Percentiles rank a stretch among this genome's conserved stretches.
Conservation (phyloP, 2,888 invertebrate species). For the Tenthredo mesomela region DNA sequence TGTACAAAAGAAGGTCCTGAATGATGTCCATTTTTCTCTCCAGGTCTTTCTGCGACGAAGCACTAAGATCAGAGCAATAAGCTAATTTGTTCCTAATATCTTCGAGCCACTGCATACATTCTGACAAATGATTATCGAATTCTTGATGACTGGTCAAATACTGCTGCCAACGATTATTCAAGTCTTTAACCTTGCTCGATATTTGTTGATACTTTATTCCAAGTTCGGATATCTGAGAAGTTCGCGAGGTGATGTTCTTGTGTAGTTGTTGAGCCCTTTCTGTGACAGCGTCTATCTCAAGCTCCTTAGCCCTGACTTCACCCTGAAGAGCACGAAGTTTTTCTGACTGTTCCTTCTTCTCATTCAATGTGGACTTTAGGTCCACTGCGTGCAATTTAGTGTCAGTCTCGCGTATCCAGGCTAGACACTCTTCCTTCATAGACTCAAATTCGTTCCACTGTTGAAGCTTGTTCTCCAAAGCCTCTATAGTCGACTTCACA, state of each 20-base stretch:
- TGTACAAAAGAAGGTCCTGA: constrained; percentile 92
- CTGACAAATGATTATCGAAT: constrained; percentile 89
- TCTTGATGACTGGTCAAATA: constrained; percentile 94
- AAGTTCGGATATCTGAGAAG: constrained; percentile 93
- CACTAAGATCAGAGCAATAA: constrained; percentile 91
- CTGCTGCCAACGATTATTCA: constrained; percentile 94
- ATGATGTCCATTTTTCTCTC: constrained; percentile 91
- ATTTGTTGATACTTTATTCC: constrained; percentile 95
- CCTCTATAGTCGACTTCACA: constrained; percentile 88
- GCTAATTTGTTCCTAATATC: constrained; percentile 91
- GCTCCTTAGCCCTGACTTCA: constrained; percentile 92
- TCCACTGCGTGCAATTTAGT: constrained; percentile 93
- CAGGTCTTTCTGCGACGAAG: constrained; percentile 91
- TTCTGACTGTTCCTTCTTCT: constrained; percentile 92
- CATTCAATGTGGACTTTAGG: constrained; percentile 88
- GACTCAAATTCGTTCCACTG: constrained; percentile 96
- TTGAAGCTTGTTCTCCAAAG: constrained; percentile 89
- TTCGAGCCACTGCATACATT: constrained; percentile 91
- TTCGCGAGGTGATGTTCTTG: constrained; percentile 86
- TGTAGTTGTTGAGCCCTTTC: constrained; percentile 93
- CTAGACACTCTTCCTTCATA: constrained; percentile 90
- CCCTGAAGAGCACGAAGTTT: constrained; percentile 90
- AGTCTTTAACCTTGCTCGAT: constrained; percentile 93
- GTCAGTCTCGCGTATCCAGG: constrained; percentile 94
- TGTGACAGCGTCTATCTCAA: constrained; percentile 95